Evolutionary conservation across 1,140 invertebrate species (phyloP), one percentile per base, ranked within the genome.

Genomic region (Hesperophylax magnus): DNA sequence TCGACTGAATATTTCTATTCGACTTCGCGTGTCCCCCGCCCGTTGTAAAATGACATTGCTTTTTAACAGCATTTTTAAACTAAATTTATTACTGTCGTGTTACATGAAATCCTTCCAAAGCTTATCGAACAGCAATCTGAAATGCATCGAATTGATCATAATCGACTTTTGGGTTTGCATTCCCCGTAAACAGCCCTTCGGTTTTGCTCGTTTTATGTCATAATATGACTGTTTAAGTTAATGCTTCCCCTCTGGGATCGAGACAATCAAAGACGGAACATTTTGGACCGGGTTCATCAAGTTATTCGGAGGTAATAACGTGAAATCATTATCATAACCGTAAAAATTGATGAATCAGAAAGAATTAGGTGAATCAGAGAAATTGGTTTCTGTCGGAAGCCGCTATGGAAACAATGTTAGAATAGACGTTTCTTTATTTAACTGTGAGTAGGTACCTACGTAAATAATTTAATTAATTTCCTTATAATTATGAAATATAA

Each of bases 1-100:
- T 52, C 47, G 18, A 72, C 27, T 17, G 52, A 56, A 75, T 31
- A 75, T 75, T 75, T 9, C 6, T 2, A 75, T 56, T 75, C 11
- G 71, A 56, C 71, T 6, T 75, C 71, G 71, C 71, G 71, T 75
- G 71, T 24, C 52, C 27, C 22, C 56, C 71, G 31, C 27, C 24
- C 71, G 52, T 22, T 75, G 71, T 56, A 75, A 75, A 75, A 75
- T 75, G 71, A 24, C 71, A 56, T 75, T 56, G 15, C 71, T 56
- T 75, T 75, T 75, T 75, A 75, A 31, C 71, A 56, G 52, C 22
- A 56, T 75, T 75, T 71, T 75, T 58, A 56, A 31, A 75, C 24
- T 24, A 58, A 75, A 75, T 75, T 71, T 71, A 71, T 53, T 34
- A 27, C 34, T 20, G 18, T 71, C 67, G 67, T 71, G 67, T 53